Percentiles rank a stretch among this genome's conserved stretches.
Evolutionary conservation across 2,888 invertebrate genomes (phyloP).

Genomic region (Tiliacea aurago): DNA sequence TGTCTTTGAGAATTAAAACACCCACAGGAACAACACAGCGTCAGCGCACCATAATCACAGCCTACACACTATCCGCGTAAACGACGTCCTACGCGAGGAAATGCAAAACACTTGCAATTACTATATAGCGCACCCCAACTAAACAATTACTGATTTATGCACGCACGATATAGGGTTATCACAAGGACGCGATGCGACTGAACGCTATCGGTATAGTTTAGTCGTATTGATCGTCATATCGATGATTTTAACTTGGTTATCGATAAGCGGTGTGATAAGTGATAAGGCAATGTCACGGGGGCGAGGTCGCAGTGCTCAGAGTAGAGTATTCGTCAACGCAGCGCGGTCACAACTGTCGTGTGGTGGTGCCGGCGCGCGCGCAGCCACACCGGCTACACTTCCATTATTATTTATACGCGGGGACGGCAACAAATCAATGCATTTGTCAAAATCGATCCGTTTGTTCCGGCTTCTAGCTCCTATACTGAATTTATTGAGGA

Average conservation of each 20-base stretch:
- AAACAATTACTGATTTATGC: conserved; percentile 57
- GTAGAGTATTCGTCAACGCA: conserved; percentile 87
- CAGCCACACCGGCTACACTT: conserved; percentile 76
- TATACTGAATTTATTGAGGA: conserved; percentile 56
- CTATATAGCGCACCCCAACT: conserved; percentile 39
- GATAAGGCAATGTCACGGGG: conserved; percentile 85
- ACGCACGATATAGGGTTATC: conserved; percentile 50
- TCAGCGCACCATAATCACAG: conserved; percentile 88
- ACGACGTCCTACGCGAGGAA: conserved; percentile 77
- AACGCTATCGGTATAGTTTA: conserved; percentile 62
- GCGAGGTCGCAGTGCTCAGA: conserved; percentile 82
- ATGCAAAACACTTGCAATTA: conserved; percentile 74
- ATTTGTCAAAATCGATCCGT: conserved; percentile 76
- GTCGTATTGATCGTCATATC: conserved; percentile 73
- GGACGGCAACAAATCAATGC: conserved; percentile 77
- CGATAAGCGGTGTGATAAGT: conserved; percentile 80
- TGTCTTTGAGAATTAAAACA: conserved; percentile 84
- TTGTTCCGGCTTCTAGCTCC: conserved; percentile 66
- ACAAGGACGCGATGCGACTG: conserved; percentile 74
- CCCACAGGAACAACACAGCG: conserved; percentile 84
- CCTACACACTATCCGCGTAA: conserved; percentile 82
- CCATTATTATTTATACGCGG: conserved; percentile 85
- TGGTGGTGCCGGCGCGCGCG: conserved; percentile 82
- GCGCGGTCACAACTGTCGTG: conserved; percentile 87
- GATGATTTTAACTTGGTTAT: conserved; percentile 72